These are phyloP conservation scores for Bothrops jararaca DNA, from an alignment of 2,113 vertebrate genomes.

Conservation along the genomic window DNA sequence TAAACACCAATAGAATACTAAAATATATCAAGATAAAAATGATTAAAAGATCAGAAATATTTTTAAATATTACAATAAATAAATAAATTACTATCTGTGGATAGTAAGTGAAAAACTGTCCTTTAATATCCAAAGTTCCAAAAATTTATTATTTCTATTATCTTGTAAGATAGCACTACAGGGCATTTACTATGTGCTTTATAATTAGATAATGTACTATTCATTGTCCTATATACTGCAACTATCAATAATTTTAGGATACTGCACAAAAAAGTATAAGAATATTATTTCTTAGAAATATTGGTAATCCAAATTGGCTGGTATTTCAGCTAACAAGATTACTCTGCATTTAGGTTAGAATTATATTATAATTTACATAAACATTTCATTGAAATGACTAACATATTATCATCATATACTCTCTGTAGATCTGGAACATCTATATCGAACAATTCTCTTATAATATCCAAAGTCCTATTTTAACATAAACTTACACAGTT, in stretches of 20 bases:
- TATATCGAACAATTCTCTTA: constrained; percentile 25
- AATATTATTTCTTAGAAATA: neutral
- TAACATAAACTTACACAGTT: neutral
- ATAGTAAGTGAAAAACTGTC: neutral
- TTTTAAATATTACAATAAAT: constrained; percentile 1
- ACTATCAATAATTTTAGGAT: constrained; percentile 10
- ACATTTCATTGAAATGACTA: neutral
- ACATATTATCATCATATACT: neutral
- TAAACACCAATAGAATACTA: neutral
- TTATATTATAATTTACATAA: constrained; percentile 13
- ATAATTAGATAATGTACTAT: neutral
- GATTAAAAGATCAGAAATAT: neutral
- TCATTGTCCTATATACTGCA: neutral
- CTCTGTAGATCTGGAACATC: neutral
- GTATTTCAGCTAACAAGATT: neutral
- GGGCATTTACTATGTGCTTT: neutral
- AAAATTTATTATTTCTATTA: constrained; percentile 4
- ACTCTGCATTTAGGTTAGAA: neutral
- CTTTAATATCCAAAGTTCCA: neutral
- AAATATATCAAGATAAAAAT: neutral
- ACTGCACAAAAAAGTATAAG: neutral
- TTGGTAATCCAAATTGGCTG: neutral
- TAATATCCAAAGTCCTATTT: constrained; percentile 23
- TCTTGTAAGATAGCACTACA: neutral
- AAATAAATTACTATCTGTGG: neutral